phyloP scores from a whole-genome alignment of 2,797 vertebrate genomes.

The Novumbra hubbsi region DNA sequence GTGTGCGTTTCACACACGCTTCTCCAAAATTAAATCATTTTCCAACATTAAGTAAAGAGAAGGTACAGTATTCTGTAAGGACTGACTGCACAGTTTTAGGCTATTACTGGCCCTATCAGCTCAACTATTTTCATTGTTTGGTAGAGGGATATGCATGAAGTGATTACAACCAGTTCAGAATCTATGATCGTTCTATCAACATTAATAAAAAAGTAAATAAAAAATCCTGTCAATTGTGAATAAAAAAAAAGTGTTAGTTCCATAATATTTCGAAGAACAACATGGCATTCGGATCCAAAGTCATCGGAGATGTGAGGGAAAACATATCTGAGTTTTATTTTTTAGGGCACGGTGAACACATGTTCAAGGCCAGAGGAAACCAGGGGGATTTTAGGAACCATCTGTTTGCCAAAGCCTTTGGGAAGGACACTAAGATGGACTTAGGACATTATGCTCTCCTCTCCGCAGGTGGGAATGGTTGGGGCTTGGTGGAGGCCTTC shows the following conservation, averaged over 20 bases:
- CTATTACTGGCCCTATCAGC: background rate
- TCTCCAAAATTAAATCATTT: background rate
- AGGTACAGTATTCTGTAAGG: background rate
- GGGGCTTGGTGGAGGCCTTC: slow-evolving; percentile 51
- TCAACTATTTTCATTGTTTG: background rate
- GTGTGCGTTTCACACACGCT: background rate
- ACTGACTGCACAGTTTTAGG: background rate
- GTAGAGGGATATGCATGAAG: background rate
- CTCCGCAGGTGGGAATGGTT: slow-evolving; percentile 75
- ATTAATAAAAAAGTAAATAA: background rate
- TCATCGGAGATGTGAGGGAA: slow-evolving; percentile 2
- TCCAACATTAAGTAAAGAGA: background rate
- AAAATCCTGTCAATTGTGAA: background rate
- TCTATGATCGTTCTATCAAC: background rate
- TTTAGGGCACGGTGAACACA: slow-evolving; percentile 68
- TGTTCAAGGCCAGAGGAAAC: slow-evolving; percentile 71
- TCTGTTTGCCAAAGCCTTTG: slow-evolving; percentile 76
- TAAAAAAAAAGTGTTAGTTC: no score
- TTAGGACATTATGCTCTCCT: slow-evolving; percentile 69
- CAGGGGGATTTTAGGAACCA: slow-evolving; percentile 76
- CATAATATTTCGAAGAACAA: background rate
- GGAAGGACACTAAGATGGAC: slow-evolving; percentile 74
- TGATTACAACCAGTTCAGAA: background rate
- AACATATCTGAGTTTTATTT: slow-evolving; percentile 47
- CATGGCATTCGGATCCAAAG: background rate